Base-by-base conservation (phyloP, 1,140 invertebrate genomes). In the Eurosta solidaginis region DNA sequence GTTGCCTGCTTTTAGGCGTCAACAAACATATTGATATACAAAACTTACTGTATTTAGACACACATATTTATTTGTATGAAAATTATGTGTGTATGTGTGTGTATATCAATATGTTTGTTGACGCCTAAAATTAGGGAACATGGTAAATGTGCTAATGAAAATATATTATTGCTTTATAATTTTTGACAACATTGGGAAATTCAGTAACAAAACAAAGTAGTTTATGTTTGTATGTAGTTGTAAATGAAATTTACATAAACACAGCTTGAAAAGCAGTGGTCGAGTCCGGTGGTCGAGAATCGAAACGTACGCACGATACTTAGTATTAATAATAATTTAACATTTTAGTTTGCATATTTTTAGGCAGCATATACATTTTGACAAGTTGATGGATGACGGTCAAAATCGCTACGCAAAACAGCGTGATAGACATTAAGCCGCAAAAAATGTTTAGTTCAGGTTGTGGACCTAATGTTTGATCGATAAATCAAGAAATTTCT, bases 341-440 rank as follows among this genome's bases (percentile, higher is more conserved):
- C 29, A 33, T 59, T 49, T 5, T n/a, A 68, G 17, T 68, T 36
- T 68, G 59, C 59, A 68, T 68, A 40, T 68, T 40, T 40, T 68
- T 40, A 36, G 59, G 17, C 22, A n/a, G n/a, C n/a, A 68, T 68
- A n/a, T 68, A 68, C 20, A n/a, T 68, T 68, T 68, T 68, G 59
- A 68, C 59, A 68, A 29, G 12, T 68, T 68, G 59, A 68, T 68
- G 33, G 33, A 68, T 68, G 27, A n/a, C 59, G 59, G 59, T 68
- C 59, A 68, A 40, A 22, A 36, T 36, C 36, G 40, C 17, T 68
- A 6, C 33, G 33, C 14, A 68, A 42, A 40, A 10, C 4, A 29
- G 14, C n/a, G 49, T 22, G 49, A 25, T 5, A 27, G 22, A 12
- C 50, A 25, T n/a, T 17, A 14, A 12, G n/a, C n/a, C n/a, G n/a